Percentiles rank a stretch among this genome's conserved stretches.
These are phyloP conservation scores for Deroptyus accipitrinus DNA, from an alignment of 2,113 vertebrate genomes.

Conservation along the genomic window DNA sequence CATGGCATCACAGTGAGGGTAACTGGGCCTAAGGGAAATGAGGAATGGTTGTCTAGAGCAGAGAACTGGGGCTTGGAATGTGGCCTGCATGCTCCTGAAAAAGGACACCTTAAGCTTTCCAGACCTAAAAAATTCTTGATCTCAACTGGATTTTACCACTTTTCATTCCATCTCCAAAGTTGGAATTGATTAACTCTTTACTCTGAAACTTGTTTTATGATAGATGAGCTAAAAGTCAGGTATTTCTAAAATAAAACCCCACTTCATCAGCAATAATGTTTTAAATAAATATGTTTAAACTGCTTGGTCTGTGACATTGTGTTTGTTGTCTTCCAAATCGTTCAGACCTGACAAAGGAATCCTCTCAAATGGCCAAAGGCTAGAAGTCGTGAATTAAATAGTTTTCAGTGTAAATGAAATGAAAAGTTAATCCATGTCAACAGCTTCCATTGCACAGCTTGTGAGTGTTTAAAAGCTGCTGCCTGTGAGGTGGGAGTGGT, in stretches of 20 bases:
- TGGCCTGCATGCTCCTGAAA: background rate
- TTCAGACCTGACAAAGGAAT: background rate
- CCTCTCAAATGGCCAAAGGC: background rate
- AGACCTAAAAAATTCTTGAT: background rate
- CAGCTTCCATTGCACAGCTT: background rate
- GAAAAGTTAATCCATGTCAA: background rate
- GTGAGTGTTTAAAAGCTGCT: background rate
- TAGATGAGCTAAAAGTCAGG: background rate
- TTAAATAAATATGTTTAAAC: background rate
- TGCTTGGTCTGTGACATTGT: fast-evolving
- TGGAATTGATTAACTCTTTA: background rate
- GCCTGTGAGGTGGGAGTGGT: background rate
- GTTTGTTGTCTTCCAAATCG: background rate
- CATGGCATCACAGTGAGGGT: too few relatives aligned
- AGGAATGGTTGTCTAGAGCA: background rate
- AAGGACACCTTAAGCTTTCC: background rate
- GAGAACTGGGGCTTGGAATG: background rate
- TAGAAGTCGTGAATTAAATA: background rate
- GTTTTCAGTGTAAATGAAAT: background rate
- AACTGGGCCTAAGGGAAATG: background rate
- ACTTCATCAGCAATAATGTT: background rate
- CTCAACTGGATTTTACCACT: background rate
- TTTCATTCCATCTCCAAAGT: background rate
- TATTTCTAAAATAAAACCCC: background rate
- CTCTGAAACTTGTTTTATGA: background rate